Evolutionary conservation across 2,113 vertebrate species (phyloP).

Genomic region (Paradoxurus hermaphroditus): DNA sequence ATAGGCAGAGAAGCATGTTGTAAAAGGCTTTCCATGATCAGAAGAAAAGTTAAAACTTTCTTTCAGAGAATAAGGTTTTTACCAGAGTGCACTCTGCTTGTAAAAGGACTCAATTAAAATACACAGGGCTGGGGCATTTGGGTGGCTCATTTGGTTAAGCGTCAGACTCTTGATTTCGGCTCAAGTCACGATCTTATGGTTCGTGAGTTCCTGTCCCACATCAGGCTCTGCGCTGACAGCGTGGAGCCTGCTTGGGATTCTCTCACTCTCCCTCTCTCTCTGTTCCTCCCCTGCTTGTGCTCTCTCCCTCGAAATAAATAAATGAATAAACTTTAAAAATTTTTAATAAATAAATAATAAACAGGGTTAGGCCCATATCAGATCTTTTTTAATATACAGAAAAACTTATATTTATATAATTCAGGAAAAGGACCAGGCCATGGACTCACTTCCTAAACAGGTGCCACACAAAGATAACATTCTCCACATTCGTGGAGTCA

Average conservation of each 20-base stretch:
- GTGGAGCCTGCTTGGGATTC: too few relatives aligned
- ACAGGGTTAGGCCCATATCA: background rate
- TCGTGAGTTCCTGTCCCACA: too few relatives aligned
- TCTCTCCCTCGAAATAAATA: too few relatives aligned
- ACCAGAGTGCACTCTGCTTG: background rate
- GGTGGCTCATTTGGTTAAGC: too few relatives aligned
- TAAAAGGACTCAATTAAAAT: slow-evolving; percentile 27
- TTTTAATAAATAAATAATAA: too few relatives aligned
- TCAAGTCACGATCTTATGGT: too few relatives aligned
- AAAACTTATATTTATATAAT: background rate
- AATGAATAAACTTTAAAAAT: too few relatives aligned
- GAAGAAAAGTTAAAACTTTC: slow-evolving; percentile 2
- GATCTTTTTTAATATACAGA: background rate
- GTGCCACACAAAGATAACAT: background rate
- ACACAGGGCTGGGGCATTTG: background rate
- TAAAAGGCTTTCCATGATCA: background rate
- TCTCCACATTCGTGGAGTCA: background rate
- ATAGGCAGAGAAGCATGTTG: background rate
- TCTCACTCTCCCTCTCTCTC: too few relatives aligned
- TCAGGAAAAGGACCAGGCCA: background rate
- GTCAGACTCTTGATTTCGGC: too few relatives aligned
- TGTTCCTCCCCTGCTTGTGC: too few relatives aligned
- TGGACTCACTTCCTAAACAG: background rate
- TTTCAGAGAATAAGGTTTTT: background rate
- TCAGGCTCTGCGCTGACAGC: too few relatives aligned